These are phyloP conservation scores for Diachrysia chrysitis DNA, from an alignment of 2,888 invertebrate species.

Conservation along the genomic window DNA sequence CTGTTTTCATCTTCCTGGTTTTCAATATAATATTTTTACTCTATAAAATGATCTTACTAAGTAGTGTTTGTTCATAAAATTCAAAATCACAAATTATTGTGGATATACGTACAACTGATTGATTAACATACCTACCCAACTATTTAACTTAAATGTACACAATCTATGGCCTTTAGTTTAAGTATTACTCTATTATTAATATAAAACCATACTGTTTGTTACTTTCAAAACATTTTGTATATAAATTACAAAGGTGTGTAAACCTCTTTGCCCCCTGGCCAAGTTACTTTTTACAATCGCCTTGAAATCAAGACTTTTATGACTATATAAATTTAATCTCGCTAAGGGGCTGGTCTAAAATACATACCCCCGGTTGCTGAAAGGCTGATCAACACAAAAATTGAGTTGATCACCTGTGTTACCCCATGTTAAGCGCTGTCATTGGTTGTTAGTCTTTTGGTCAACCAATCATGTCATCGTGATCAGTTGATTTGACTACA, in stretches of 20 bases:
- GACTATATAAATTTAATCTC: neutral
- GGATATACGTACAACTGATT: constrained; percentile 7
- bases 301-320: neutral
- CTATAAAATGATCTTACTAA: neutral
- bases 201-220: constrained; percentile 40
- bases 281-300: neutral
- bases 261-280: constrained; percentile 17
- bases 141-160: constrained; percentile 53
- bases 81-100: constrained; percentile 3
- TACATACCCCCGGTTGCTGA: too few species aligned
- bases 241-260: constrained; percentile 22
- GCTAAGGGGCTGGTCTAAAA: constrained; percentile 18
- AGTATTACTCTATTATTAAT: constrained; percentile 38
- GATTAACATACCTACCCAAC: constrained; percentile 26
- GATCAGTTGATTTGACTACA: too few species aligned
- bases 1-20: neutral
- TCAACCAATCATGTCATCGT: too few species aligned
- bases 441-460: too few species aligned
- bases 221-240: constrained; percentile 28
- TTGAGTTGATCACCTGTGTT: too few species aligned
- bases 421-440: too few species aligned
- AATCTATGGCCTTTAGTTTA: constrained; percentile 62
- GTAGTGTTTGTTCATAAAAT: neutral
- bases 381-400: too few species aligned
- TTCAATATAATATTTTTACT: neutral